Evolutionary conservation across 1,140 invertebrate species (phyloP), one percentile per base, ranked within the genome.

Genomic region (Drosophila ercepeae): DNA sequence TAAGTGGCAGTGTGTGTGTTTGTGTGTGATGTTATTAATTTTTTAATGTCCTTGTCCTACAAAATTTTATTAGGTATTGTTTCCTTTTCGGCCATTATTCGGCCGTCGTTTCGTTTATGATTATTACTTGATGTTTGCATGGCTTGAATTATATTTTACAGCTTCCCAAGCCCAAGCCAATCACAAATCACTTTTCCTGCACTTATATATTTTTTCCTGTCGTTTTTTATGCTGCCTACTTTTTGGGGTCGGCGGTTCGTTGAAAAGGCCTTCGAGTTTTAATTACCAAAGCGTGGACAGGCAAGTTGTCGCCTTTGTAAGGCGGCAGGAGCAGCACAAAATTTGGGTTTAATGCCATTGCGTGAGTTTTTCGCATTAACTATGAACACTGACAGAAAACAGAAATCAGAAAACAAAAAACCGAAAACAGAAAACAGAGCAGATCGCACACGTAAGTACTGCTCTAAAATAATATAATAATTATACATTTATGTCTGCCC

Each of bases 251-350:
- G 60, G 3, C 39, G 7, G 39, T 9, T 18, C 60, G 39, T 9
- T 21, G 51, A 41, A 25, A 45, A 90, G 89, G 89, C 89, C 78
- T 90, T 89, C 82, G 89, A 90, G 63, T 90, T 90, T 90, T 90
- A 90, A 90, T 90, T 90, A 78, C 79, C 61, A 42, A 36, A 58
- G 69, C 59, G 63, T 61, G 75, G 69, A 82, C 75, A 52, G 81
- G 71, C 77, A 67, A 73, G 89, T 89, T 75, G 79, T 78, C 50
- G 72, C 49, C 57, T 39, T 51, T 57, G 60, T 49, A 42, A 54
- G 41, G 48, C 50, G 5, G n/a, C 39, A 34, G 52, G 46, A 78
- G 68, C 78, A 86, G 81, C 81, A 86, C 76, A 86, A 86, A 84
- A 65, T 79, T 74, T 86, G 76, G 76, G 49, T 74, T 60, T 76